Percentiles rank a stretch among this genome's conserved stretches.
These are phyloP conservation scores for Solenodon paradoxus DNA, from an alignment of 2,113 vertebrate genomes.

Conservation along the genomic window DNA sequence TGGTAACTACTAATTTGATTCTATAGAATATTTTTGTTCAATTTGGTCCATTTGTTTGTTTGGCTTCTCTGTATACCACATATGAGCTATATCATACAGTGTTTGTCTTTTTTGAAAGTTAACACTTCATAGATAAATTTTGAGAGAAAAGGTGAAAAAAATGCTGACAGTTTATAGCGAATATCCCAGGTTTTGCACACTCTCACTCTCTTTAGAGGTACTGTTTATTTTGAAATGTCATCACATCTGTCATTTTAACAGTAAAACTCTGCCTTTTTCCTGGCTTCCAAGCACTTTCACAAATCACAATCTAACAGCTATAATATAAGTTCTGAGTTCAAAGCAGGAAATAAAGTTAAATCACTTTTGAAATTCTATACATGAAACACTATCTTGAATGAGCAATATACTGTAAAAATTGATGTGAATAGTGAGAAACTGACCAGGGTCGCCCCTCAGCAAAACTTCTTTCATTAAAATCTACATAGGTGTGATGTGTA, in stretches of 20 bases:
- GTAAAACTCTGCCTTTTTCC: not conserved
- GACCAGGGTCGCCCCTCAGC: not conserved
- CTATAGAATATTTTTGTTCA: too few species aligned
- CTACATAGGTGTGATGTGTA: not conserved
- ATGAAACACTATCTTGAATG: not conserved
- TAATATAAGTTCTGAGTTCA: not conserved
- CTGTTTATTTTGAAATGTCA: constrained; percentile 48
- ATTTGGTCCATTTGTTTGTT: too few species aligned
- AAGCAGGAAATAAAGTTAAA: constrained; percentile 11
- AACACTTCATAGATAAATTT: not conserved
- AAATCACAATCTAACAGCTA: constrained; percentile 42
- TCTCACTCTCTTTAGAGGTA: not conserved
- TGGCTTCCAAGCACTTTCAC: constrained; percentile 34
- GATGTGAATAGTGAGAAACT: not conserved
- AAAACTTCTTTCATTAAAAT: not conserved
- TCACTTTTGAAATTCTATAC: not conserved
- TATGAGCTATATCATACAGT: too few species aligned
- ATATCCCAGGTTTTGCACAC: not conserved
- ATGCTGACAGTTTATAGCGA: not conserved
- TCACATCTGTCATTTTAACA: constrained; percentile 23
- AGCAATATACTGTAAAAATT: not conserved
- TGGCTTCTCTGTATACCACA: too few species aligned
- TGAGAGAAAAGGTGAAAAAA: constrained; percentile 9
- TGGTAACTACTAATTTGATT: too few species aligned
- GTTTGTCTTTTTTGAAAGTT: too few species aligned